A percentile compares a stretch with the other conserved stretches of the same genome.
These are phyloP conservation scores for Myocastor coypus DNA, from an alignment of 2,113 vertebrate genomes.

Conservation along the genomic window DNA sequence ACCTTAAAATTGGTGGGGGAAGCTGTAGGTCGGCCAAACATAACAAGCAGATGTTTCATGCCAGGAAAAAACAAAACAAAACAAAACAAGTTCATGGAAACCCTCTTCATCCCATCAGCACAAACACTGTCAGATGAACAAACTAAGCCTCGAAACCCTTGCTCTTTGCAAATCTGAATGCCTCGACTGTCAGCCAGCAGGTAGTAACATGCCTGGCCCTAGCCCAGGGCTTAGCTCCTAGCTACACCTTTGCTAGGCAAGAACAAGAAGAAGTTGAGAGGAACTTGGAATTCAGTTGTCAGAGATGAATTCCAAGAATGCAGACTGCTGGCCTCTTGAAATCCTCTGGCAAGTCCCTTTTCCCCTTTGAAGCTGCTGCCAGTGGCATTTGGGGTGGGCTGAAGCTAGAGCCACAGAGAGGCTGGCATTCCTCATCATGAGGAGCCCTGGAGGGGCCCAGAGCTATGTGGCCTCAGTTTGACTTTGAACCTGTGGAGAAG, in stretches of 20 bases:
- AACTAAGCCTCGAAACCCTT: constrained; percentile 65
- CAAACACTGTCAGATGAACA: constrained; percentile 53
- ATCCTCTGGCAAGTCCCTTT: constrained; percentile 42
- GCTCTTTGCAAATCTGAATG: constrained; percentile 57
- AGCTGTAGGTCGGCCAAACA: constrained; percentile 56
- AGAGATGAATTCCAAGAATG: constrained; percentile 81
- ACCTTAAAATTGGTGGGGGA: constrained; percentile 51
- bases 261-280: constrained; percentile 59
- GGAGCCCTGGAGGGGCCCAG: background rate
- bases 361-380: constrained; percentile 50
- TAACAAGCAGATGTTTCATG: constrained; percentile 71
- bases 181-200: constrained; percentile 62
- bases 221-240: constrained; percentile 51
- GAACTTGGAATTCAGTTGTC: constrained; percentile 73
- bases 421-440: background rate
- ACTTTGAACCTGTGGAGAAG: constrained; percentile 24
- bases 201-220: constrained; percentile 58
- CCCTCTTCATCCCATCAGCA: constrained; percentile 47
- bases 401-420: background rate
- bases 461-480: background rate
- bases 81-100: background rate
- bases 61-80: background rate
- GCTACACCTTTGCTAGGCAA: background rate
- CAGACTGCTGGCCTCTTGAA: constrained; percentile 72
- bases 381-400: background rate